Base-by-base conservation (phyloP, 2,113 vertebrate genomes). In the Eulacestoma nigropectus region DNA sequence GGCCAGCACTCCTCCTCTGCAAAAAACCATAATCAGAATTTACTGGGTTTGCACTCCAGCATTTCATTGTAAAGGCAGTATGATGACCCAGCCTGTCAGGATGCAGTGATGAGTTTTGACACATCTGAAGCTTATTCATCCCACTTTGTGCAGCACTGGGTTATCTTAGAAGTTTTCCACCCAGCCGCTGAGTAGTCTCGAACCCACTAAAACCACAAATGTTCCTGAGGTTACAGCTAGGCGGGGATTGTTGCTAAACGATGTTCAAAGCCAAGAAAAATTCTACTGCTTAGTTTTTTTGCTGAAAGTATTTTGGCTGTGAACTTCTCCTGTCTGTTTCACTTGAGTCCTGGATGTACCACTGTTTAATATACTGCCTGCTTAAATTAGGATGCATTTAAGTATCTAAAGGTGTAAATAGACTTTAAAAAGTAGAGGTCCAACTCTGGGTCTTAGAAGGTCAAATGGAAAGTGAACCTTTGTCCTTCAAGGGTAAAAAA, bases 191-290 rank as follows among this genome's bases (percentile, higher is more conserved):
- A 26, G 35, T 65, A 84, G 59, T 65, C 46, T 65, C 2, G 6
- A 95, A 74, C 21, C 35, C 75, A 83, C 62, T 85, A 62, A 82
- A 91, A 79, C 41, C 22, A 83, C 56, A 57, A 85, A 73, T 57
- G 50, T 70, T 85, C 77, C 82, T 62, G 82, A 90, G 87, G 59
- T 96, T 91, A 83, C 55, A 80, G 81, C 42, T 77, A 7, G n/a
- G 30, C 32, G 16, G 23, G 8, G 9, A 82, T 69, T 85, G 67
- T 9, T 87, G 41, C 78, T 94, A 76, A 87, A 90, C 6, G 14
- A 62, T 42, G 21, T 32, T 87, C n/a, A 63, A 93, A 94, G 84
- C 53, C 82, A 91, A 88, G 47, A 94, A 87, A 87, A 87, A 78
- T 8, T 22, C 52, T 52, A 84, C 32, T 41, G 53, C 53, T 87